Evolutionary conservation across 1,140 invertebrate genomes (phyloP), one percentile per base, ranked within the genome.

Genomic region (Diachasmimorpha longicaudata): DNA sequence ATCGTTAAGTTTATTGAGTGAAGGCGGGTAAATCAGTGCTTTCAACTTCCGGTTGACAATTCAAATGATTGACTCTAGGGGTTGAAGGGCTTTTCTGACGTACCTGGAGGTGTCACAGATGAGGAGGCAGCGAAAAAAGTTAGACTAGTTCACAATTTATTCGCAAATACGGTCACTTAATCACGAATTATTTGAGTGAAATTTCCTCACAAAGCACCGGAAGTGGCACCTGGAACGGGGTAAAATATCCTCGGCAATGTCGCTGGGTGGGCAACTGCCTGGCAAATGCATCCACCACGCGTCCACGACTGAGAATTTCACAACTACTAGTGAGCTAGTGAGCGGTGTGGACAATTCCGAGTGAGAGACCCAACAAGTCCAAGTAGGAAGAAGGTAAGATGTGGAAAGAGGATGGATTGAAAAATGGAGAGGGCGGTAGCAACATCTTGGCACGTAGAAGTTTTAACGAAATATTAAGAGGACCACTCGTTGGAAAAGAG

Each of bases 371-470:
- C 13, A 19, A 55, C 19, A 21, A 55, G 14, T 19, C 21, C 58
- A 13, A 13, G 21, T 31, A 42, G 42, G 46, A 37, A 70, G 74
- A 76, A 14, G 37, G n/a, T 36, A 63, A 8, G 52, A 69, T 44
- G 66, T 63, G 25, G 52, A 36, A 76, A 74, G 75, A 79, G 77
- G 72, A 76, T 78, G 79, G 76, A n/a, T 16, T 78, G 66, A 77
- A 25, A 77, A 72, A 77, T 77, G 75, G 72, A 82, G 81, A 81
- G 85, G 84, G 86, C 83, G 80, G 81, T 84, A 82, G 82, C 84
- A 82, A 81, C 81, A 63, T 83, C 81, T 86, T 84, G 85, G 82
- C 85, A 86, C 80, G 81, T 83, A 81, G 79, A 84, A 81, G 80
- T 73, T 78, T 80, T 74, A 80, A 63, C 19, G 19, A 63, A 63